These are phyloP conservation scores for Idaea biselata DNA, from an alignment of 2,888 invertebrate genomes.

Conservation along the genomic window DNA sequence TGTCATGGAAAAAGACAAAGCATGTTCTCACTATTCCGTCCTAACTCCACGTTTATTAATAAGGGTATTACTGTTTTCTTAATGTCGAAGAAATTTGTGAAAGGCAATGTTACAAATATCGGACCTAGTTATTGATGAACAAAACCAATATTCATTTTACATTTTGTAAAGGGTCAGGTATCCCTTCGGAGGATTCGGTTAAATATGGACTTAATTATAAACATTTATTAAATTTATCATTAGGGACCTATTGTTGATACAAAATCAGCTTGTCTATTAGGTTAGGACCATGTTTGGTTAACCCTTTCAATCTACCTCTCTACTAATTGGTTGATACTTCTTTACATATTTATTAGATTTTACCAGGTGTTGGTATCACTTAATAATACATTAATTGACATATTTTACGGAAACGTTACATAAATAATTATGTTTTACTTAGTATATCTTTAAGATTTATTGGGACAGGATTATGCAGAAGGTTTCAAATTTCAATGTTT, in stretches of 20 bases:
- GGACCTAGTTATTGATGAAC: background rate
- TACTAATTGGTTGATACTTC: conserved; percentile 26
- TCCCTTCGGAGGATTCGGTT: conserved; percentile 1
- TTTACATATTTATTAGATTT: background rate
- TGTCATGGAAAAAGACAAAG: no score
- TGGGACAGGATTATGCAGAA: no score
- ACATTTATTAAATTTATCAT: background rate
- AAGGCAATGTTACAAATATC: background rate
- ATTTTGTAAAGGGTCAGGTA: background rate
- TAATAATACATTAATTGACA: background rate
- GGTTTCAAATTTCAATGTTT: no score
- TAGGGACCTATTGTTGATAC: background rate
- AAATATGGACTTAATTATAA: background rate
- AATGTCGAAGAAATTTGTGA: background rate
- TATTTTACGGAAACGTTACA: no score
- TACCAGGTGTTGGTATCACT: background rate
- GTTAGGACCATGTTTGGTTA: conserved; percentile 9
- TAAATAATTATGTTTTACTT: no score
- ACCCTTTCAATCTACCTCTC: background rate
- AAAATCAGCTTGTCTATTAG: conserved; percentile 10
- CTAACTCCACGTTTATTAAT: no score
- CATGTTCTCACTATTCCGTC: no score
- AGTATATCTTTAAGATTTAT: no score
- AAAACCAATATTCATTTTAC: background rate
- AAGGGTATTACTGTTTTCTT: no score